Evolutionary conservation across 2,797 vertebrate genomes (phyloP), one percentile per base, ranked within the genome.

Genomic region (Tangara arthus): DNA sequence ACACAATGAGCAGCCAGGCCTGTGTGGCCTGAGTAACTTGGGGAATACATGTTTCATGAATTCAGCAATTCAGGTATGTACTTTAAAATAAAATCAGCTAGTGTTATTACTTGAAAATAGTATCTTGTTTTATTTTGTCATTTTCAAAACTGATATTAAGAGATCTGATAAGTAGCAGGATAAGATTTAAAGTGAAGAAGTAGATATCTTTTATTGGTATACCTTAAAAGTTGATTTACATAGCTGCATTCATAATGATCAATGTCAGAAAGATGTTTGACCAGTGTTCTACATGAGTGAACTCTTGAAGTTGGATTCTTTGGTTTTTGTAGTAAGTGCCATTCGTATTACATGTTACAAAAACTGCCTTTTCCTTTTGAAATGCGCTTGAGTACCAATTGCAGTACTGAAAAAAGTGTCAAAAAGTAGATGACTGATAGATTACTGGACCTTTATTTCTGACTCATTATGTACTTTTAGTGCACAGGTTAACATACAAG

Each of bases 1-100:
- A 96, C 99, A 98, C 96, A 99, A 98, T 82, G 99, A 99, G 96
- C 99, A 98, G 87, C 98, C 98, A 12, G 99, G 99, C 90, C 98
- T 99, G n/a, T 99, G 99, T 97, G 99, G 99, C 93, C 98, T 99
- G 70, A 99, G 99, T 97, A 99, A 99, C 97, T 98, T 99, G 98
- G 99, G 99, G 73, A 99, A 99, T 98, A 99, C 99, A 6, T 99
- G 99, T 98, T 99, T 99, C 98, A 99, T 99, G 99, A 99, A 99
- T 97, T 99, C 99, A 91, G 99, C 99, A 95, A 99, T 99, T 97
- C 99, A 99, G 99, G 99, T 99, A 98, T 71, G 97, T 97, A 84
- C 89, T 95, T 95, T 7, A 70, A 87, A 94, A 79, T 88, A 73
- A 89, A 83, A 46, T 87, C 24, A 95, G 65, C 71, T 75, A 84